Conservation (phyloP, 2,888 invertebrate genomes). For the Mylabris sibirica region DNA sequence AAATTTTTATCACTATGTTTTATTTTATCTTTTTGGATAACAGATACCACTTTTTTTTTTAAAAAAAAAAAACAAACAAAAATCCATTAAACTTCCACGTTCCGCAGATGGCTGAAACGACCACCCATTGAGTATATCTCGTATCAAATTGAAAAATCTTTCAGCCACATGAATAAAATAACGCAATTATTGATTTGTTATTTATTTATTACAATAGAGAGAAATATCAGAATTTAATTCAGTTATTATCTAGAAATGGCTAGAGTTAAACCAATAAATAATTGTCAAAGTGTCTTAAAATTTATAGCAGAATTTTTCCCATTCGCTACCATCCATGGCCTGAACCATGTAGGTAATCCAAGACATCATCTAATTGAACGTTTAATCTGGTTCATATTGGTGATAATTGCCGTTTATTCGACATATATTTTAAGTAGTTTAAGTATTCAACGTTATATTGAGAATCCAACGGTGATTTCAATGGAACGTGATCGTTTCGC, state of each 20-base stretch:
- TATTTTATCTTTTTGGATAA: conserved; percentile 35
- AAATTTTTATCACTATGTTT: background rate
- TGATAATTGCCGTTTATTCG: conserved; percentile 49
- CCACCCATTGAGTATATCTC: conserved; percentile 26
- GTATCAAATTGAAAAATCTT: conserved; percentile 26
- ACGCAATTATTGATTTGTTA: background rate
- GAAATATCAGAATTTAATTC: background rate
- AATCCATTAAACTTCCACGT: conserved; percentile 44
- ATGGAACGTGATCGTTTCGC: conserved; percentile 76
- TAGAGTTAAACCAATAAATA: background rate
- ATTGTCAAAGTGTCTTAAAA: background rate
- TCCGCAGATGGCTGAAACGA: conserved; percentile 18
- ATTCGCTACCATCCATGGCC: conserved; percentile 55
- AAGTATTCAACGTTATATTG: conserved; percentile 72
- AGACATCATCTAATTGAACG: conserved; percentile 49
- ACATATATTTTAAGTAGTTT: conserved; percentile 61
- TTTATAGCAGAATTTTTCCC: conserved; percentile 43
- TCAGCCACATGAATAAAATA: conserved; percentile 22
- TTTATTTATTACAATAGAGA: background rate
- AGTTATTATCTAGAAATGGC: background rate
- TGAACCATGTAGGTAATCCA: conserved; percentile 48
- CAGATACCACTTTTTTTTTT: conserved; percentile 35
- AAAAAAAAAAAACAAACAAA: conserved; percentile 50
- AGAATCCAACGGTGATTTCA: conserved; percentile 75
- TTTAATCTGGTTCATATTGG: conserved; percentile 50